Evolutionary conservation across 2,797 vertebrate species (phyloP), one percentile per base, ranked within the genome.

Genomic region (Thamnophis elegans): DNA sequence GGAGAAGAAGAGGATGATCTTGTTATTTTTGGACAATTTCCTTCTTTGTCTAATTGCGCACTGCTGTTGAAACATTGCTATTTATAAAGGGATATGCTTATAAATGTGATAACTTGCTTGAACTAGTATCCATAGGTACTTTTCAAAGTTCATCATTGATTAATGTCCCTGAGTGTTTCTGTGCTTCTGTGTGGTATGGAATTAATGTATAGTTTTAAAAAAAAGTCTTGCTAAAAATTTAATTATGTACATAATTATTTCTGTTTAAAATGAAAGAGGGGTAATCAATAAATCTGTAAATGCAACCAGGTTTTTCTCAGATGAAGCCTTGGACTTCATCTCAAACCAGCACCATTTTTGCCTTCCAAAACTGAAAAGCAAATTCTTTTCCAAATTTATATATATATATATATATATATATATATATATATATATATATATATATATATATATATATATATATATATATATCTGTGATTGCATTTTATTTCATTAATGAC

Each of bases 91-190:
- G 55, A 54, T 47, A 25, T 60, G 32, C n/a, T 78, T 13, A 16
- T 13, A 54, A 68, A 47, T 85, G 55, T 93, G 90, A 91, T 91
- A 91, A 93, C 90, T 93, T 93, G 92, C 86, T 89, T 85, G 86
- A 85, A 53, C 89, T 60, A 26, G 47, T 0, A 36, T 1, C 93
- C 16, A 78, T 36, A 88, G 56, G 47, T 53, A 0, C 1, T 4
- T 1, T 51, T 86, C 92, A 91, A 59, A 92, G 47, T 51, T 42
- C n/a, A 73, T 0, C 32, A 11, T 90, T 93, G 90, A 62, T 42
- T 65, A 2, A 36, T 51, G 26, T 85, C 56, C 62, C 28, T 54
- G 26, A n/a, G 87, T 36, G 22, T 47, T 82, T 91, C 20, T 8
- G 2, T 65, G 88, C 32, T 78, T 59, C 28, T 47, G 2, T 3